Evolutionary conservation across 2,888 invertebrate species (phyloP).

Genomic region (Hypena proboscidalis): DNA sequence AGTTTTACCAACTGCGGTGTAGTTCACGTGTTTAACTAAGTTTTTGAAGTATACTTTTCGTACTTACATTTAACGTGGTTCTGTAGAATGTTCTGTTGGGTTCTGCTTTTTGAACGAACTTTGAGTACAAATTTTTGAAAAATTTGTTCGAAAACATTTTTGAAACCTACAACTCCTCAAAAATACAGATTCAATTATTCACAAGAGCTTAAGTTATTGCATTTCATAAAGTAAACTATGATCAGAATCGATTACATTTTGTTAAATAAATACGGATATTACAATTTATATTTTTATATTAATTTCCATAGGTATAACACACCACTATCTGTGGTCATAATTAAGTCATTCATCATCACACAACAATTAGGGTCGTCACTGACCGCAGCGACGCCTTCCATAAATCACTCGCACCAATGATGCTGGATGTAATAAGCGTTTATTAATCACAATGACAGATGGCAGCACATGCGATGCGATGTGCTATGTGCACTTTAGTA

Average conservation of each 20-base stretch:
- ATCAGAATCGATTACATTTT: too few relatives aligned
- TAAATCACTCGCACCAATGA: conserved; percentile 31
- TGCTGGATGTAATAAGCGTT: conserved; percentile 9
- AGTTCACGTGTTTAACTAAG: conserved; percentile 2
- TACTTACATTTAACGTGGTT: not conserved
- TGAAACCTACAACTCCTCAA: too few relatives aligned
- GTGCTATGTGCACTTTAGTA: not conserved
- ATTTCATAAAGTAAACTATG: too few relatives aligned
- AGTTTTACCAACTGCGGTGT: conserved; percentile 5
- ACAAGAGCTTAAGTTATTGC: too few relatives aligned
- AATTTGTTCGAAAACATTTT: too few relatives aligned
- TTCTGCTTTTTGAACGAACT: too few relatives aligned
- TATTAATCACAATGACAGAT: conserved; percentile 13
- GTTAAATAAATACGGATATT: too few relatives aligned
- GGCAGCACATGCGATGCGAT: conserved; percentile 3
- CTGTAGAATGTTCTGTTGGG: not conserved
- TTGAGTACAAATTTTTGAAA: too few relatives aligned
- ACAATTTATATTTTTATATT: too few relatives aligned
- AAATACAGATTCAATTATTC: too few relatives aligned
- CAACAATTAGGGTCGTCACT: conserved; percentile 14
- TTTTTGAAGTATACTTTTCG: conserved; percentile 7
- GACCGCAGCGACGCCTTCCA: conserved; percentile 26
- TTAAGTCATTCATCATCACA: conserved; percentile 8
- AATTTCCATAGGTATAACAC: too few relatives aligned
- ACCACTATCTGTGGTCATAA: conserved; percentile 6